Percentiles rank a stretch among this genome's conserved stretches.
These are phyloP conservation scores for Laothoe populi DNA, from an alignment of 2,888 invertebrate species.

Conservation along the genomic window DNA sequence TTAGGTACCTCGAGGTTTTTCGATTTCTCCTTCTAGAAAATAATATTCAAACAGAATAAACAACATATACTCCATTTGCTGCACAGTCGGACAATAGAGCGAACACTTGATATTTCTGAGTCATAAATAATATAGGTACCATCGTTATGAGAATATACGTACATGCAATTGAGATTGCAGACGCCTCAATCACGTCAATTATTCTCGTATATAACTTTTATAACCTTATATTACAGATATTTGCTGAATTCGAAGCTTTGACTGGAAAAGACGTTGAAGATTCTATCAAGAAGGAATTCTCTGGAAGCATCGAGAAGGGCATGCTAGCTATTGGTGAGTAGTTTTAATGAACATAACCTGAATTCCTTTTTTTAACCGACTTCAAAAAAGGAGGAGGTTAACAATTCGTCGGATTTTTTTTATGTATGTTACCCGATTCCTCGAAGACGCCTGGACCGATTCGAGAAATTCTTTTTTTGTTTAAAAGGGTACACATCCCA, in stretches of 20 bases:
- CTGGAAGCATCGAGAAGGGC: conserved; percentile 93
- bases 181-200: conserved; percentile 42
- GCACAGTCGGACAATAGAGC: not conserved
- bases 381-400: no score
- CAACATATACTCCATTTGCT: not conserved
- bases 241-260: conserved; percentile 92
- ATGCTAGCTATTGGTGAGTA: conserved; percentile 93
- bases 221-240: conserved; percentile 81
- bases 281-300: conserved; percentile 94
- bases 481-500: no score
- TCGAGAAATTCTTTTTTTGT: no score
- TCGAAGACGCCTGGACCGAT: no score
- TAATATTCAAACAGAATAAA: not conserved
- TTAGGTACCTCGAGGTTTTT: no score
- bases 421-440: no score
- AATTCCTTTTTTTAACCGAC: no score
- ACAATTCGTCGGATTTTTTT: no score
- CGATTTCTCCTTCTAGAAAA: no score
- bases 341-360: not conserved
- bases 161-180: conserved; percentile 37
- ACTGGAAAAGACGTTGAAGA: conserved; percentile 93
- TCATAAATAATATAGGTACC: conserved; percentile 27
- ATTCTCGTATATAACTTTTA: conserved; percentile 33
- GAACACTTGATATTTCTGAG: conserved; percentile 7
- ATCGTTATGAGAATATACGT: conserved; percentile 33